Evolutionary conservation across 1,140 invertebrate species (phyloP), one percentile per base, ranked within the genome.

Genomic region (Liolophura sinensis): DNA sequence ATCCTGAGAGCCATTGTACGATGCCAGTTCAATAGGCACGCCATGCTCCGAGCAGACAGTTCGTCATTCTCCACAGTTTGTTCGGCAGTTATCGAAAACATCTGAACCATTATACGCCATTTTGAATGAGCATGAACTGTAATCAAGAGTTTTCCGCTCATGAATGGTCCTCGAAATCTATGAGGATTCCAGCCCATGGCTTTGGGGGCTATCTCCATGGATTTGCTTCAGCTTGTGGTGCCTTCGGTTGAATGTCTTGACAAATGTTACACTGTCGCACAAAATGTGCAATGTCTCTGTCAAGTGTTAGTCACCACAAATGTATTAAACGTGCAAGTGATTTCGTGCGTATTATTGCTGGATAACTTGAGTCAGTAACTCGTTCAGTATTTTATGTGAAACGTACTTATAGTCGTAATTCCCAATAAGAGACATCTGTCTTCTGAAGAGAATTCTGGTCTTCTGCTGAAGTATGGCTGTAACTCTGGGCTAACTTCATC

Each of bases 321-420:
- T 40, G 31, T 40, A n/a, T n/a, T n/a, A 70, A 72, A 18, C 86
- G 62, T 4, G 88, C 74, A 24, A 87, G 55, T 7, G 75, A 71
- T 74, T 88, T 88, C 86, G 88, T 88, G 0, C 73, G 75, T 0
- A 80, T 80, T 14, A 87, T 83, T 12, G 87, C 86, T 7, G 81
- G 80, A 72, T 88, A 87, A 7, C 80, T 82, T 18, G 62, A 60
- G 72, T 88, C n/a, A n/a, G 86, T 24, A 87, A 70, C 62, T 81
- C 73, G 20, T 79, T 62, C 1, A 86, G 64, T 3, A 86, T 69
- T 54, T 67, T 55, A n/a, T 71, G n/a, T 74, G 77, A 52, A 85
- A 60, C 20, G 24, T 52, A 73, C 83, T 78, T 50, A 85, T 46
- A 20, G 62, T 50, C 15, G 58, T 22, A 31, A 47, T 61, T 18